Evolutionary conservation across 2,113 vertebrate genomes (phyloP), one percentile per base, ranked within the genome.

Genomic region (Nyctereutes procyonoides): DNA sequence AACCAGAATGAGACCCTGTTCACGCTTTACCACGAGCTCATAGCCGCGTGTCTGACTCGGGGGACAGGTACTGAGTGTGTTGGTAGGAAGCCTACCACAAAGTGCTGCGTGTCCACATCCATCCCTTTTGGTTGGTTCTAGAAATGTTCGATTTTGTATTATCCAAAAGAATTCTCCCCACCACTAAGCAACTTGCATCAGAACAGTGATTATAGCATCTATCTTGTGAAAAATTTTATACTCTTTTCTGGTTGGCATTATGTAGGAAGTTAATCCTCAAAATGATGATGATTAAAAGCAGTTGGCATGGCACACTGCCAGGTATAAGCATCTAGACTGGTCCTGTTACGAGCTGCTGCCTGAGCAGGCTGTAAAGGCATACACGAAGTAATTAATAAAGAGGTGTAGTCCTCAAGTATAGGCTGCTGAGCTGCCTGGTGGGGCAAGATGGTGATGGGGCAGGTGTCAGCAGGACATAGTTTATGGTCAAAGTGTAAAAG

Each of bases 401-500:
- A 99, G 98, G 99, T 99, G 99, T 98, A 99, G 98, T 98, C 98
- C 98, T 98, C 99, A 99, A 98, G 99, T 99, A 99, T 98, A 99
- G 99, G 99, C 98, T 97, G 96, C 98, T 97, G 97, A 85, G 94
- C 98, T 98, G 96, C 98, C 98, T 98, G 99, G 99, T 98, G 96
- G 98, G 98, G 98, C 98, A 97, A 98, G 98, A 97, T 99, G 99
- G 99, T 99, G 98, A 99, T 98, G 98, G 98, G 98, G 98, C 99
- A 43, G 43, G 43, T 43, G 97, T 99, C 99, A 99, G 98, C 96
- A 79, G 98, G 98, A 98, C 98, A 99, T 98, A 99, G 99, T 99
- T 99, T 99, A 97, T 98, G 98, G 99, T 99, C 99, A 99, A 98
- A 98, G 98, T 97, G 97, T 99, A 99, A 99, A 98, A 97, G 98